A percentile compares a stretch with the other conserved stretches of the same genome.
Conservation (phyloP, 2,888 invertebrate species). For the Calliopum simillimum region DNA sequence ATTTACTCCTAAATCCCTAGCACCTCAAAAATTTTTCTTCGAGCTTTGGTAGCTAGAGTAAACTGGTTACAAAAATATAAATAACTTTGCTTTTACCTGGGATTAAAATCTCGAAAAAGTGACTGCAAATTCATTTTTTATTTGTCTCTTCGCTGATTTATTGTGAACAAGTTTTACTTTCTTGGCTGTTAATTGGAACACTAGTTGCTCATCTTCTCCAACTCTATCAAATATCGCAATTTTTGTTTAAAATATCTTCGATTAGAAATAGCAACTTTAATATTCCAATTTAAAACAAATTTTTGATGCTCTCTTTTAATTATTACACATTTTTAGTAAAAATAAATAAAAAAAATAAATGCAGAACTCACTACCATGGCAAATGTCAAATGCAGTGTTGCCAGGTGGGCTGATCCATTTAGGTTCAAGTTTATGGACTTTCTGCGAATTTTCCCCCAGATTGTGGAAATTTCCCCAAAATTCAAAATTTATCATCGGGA, state of each 20-base stretch:
- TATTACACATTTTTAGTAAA: conserved; percentile 7
- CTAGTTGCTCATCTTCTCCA: conserved; percentile 21
- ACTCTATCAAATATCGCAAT: not conserved
- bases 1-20: too few species aligned
- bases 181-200: not conserved
- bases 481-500: too few species aligned
- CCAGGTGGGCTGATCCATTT: too few species aligned
- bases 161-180: not conserved
- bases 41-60: too few species aligned
- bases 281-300: not conserved
- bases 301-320: not conserved
- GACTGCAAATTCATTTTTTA: conserved; percentile 84
- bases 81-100: conserved; percentile 77
- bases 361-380: not conserved
- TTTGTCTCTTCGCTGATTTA: not conserved
- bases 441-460: too few species aligned
- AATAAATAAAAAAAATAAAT: not conserved
- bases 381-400: conserved; percentile 7
- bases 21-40: too few species aligned
- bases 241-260: not conserved
- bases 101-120: conserved; percentile 91
- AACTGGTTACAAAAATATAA: too few species aligned
- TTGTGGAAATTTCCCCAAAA: too few species aligned
- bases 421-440: too few species aligned
- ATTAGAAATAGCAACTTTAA: not conserved